Evolutionary conservation across 2,888 invertebrate genomes (phyloP).

Genomic region (Orchesellides sinensis): DNA sequence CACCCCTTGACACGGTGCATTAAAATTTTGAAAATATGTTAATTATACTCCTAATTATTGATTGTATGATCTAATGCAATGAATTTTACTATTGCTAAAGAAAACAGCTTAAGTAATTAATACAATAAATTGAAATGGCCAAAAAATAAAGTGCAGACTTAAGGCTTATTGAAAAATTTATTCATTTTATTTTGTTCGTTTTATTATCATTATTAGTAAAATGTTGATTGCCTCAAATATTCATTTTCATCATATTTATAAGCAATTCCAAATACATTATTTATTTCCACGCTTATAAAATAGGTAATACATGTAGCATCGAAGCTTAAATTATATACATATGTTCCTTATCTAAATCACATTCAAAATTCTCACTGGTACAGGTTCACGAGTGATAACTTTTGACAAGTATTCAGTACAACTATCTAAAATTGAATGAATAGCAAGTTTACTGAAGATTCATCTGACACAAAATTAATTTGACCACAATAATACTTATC

Average conservation of each 20-base stretch:
- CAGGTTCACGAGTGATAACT: no score
- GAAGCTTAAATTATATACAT: neutral
- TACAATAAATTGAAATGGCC: conserved; percentile 54
- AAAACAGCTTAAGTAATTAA: conserved; percentile 35
- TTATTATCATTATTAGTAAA: conserved; percentile 9
- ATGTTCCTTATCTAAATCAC: conserved; percentile 30
- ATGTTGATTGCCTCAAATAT: no score
- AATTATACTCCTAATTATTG: conserved; percentile 33
- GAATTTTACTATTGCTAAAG: conserved; percentile 15
- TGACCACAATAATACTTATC: neutral
- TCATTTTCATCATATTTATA: no score
- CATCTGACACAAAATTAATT: no score
- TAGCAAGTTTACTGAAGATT: no score
- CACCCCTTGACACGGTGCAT: conserved; percentile 46
- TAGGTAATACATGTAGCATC: neutral
- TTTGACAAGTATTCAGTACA: no score
- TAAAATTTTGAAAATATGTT: conserved; percentile 24
- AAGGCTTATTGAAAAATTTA: conserved; percentile 47
- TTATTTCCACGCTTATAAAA: neutral
- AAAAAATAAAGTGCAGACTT: conserved; percentile 63
- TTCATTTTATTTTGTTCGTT: neutral
- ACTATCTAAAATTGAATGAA: no score
- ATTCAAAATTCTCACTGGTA: conserved; percentile 48
- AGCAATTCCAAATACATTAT: no score
- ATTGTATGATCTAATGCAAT: conserved; percentile 60